phyloP scores from a whole-genome alignment of 1,140 invertebrate species.

The Portunus trituberculatus region DNA sequence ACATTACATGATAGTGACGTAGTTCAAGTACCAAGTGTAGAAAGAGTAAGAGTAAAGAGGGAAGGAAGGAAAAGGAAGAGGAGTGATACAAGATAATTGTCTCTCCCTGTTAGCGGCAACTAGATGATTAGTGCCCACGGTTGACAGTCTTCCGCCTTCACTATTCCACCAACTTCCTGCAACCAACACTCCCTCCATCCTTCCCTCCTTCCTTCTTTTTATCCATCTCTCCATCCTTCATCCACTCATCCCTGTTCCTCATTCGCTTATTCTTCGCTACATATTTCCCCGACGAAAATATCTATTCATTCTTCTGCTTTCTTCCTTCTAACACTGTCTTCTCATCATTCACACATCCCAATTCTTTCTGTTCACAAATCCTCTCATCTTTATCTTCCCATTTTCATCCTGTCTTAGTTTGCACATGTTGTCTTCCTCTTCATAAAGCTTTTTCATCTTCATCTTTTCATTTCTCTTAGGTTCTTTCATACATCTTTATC shows the following conservation, averaged over 20 bases:
- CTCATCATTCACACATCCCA: too few relatives aligned
- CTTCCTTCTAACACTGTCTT: not conserved
- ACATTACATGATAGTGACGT: not conserved
- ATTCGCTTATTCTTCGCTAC: not conserved
- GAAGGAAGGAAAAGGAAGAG: not conserved
- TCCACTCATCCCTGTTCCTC: slow-evolving; percentile 31
- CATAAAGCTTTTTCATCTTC: too few relatives aligned
- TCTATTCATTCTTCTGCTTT: not conserved
- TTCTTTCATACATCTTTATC: too few relatives aligned
- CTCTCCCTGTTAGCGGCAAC: not conserved
- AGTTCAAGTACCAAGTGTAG: too few relatives aligned
- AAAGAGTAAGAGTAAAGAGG: not conserved
- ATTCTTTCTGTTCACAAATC: not conserved
- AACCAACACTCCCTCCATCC: not conserved
- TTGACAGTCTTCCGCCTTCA: not conserved
- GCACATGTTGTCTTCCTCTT: too few relatives aligned
- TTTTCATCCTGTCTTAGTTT: too few relatives aligned
- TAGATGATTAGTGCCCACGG: not conserved
- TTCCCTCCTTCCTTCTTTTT: not conserved
- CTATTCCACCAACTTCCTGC: not conserved
- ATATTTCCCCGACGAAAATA: not conserved
- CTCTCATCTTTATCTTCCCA: not conserved
- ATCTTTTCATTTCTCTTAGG: too few relatives aligned
- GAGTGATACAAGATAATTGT: not conserved
- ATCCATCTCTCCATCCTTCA: not conserved